These are phyloP conservation scores for Oriolus oriolus DNA, from an alignment of 2,113 vertebrate species.

Conservation along the genomic window DNA sequence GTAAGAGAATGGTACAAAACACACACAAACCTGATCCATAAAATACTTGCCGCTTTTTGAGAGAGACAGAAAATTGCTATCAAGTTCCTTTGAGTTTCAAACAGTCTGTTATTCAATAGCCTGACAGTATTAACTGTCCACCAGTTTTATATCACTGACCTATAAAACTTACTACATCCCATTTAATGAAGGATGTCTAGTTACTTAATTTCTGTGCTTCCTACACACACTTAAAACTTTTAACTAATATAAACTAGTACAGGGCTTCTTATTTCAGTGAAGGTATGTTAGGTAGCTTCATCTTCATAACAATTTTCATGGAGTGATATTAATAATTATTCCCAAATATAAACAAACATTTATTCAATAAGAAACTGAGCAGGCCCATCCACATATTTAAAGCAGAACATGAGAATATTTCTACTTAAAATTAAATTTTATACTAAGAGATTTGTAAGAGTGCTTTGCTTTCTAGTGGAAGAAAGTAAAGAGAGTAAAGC, in stretches of 20 bases:
- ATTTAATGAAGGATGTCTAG: background rate
- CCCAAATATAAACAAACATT: background rate
- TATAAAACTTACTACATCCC: background rate
- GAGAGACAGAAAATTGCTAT: background rate
- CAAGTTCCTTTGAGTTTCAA: background rate
- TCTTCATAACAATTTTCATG: background rate
- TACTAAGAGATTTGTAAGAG: background rate
- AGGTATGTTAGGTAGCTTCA: background rate
- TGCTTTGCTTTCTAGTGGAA: background rate
- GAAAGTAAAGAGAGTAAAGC: background rate
- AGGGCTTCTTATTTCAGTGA: background rate
- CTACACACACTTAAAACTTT: background rate
- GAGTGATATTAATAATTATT: background rate
- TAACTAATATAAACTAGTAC: background rate
- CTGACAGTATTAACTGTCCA: background rate
- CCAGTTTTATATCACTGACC: background rate
- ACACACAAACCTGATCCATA: background rate
- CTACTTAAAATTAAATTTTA: background rate
- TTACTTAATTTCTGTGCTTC: background rate
- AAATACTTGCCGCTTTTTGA: background rate
- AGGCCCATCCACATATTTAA: background rate
- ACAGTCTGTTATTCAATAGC: background rate
- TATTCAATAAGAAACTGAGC: background rate
- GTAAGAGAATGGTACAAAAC: background rate
- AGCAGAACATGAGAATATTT: background rate